These are phyloP conservation scores for Psittacara wagleri DNA, from an alignment of 2,113 vertebrate species.

Conservation along the genomic window DNA sequence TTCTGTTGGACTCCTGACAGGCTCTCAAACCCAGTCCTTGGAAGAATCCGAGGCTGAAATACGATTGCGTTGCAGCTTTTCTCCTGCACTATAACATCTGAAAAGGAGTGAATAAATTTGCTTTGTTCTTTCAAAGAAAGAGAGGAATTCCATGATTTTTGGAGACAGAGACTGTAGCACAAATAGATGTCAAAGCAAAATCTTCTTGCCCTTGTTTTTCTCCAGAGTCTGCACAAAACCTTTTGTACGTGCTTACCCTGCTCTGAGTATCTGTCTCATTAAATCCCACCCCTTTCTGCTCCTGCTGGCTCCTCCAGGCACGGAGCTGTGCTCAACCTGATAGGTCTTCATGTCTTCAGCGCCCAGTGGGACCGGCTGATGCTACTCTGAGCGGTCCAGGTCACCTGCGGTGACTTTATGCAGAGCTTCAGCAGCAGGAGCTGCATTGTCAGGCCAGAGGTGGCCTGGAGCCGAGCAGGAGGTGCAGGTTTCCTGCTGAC, in stretches of 20 bases:
- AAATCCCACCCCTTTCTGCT: neutral
- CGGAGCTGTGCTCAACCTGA: neutral
- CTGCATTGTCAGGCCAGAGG: neutral
- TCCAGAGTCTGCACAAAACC: neutral
- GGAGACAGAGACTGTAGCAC: neutral
- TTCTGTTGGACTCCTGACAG: neutral
- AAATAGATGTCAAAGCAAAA: neutral
- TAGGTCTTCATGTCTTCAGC: rapidly evolving
- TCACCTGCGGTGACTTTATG: neutral
- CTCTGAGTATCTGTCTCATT: neutral
- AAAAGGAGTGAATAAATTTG: neutral
- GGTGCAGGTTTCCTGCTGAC: neutral
- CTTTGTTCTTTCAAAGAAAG: neutral
- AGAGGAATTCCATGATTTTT: neutral
- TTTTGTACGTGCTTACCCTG: neutral
- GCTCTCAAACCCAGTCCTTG: neutral
- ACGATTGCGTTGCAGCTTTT: neutral
- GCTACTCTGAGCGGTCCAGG: rapidly evolving
- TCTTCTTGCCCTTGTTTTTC: constrained; percentile 21
- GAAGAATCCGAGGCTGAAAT: neutral
- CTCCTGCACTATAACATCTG: neutral
- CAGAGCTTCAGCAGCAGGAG: neutral
- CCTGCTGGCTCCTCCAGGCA: neutral
- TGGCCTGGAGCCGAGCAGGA: neutral
- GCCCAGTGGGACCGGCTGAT: neutral